Evolutionary conservation across 2,113 vertebrate species (phyloP), one percentile per base, ranked within the genome.

Genomic region (Lampris megalopsis): DNA sequence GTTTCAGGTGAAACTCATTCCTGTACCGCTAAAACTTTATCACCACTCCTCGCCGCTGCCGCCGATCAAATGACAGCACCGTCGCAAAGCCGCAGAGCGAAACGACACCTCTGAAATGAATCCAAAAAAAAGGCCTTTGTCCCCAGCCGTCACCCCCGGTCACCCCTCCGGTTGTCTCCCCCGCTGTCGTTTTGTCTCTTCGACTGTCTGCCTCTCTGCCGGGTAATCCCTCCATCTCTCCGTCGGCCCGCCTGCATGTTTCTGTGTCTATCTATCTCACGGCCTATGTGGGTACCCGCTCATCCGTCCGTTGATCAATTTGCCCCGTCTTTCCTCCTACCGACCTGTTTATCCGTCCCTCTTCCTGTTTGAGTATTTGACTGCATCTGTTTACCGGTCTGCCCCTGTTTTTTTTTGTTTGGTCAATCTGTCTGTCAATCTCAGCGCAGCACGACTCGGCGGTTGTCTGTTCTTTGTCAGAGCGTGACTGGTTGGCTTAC

Each of bases 1-100:
- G 85, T 90, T 82, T 90, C 91, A 91, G 83, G 83, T 87, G 79
- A 89, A 77, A 88, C 67, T 77, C 73, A 8, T 41, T 81, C 83
- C 71, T 63, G 48, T 24, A 7, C 60, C 37, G 38, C 75, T 70
- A 62, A 61, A 59, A 40, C 70, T 89, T 87, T 81, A 90, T 89
- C 88, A 52, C 72, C 78, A 66, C 73, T 70, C 38, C 10, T 75
- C 63, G 63, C 70, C 24, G 75, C 10, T 65, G 60, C 53, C 24
- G 9, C 83, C 37, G 80, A 90, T 92, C 91, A 68, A 85, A 91
- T 92, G 79, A 86, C 90, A 79, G 68, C 13, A 59, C 58, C 53
- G 79, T 63, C 52, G 69, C 74, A 73, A 70, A 86, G 86, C 74
- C 63, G 49, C 68, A 65, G 52, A 69, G 42, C 47, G 3, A 63